Evolutionary conservation across 1,140 invertebrate species (phyloP).

Genomic region (Eriosoma lanigerum): DNA sequence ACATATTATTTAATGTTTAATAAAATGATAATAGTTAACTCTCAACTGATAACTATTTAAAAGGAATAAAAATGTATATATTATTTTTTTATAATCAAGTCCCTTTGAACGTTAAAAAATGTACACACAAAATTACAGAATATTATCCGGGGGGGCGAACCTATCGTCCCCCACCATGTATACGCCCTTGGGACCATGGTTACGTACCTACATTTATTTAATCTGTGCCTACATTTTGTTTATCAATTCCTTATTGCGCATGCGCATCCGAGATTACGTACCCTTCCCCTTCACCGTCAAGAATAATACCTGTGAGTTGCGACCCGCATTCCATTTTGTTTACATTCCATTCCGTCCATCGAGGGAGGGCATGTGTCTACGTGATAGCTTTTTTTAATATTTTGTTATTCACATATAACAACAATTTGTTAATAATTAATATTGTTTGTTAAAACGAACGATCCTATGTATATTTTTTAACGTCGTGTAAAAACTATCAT

Average conservation of each 20-base stretch:
- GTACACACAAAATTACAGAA: too few relatives aligned
- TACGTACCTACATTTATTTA: too few relatives aligned
- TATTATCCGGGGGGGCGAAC: too few relatives aligned
- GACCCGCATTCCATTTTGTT: conserved; percentile 31
- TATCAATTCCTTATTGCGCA: neutral
- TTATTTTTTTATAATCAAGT: too few relatives aligned
- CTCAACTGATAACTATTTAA: too few relatives aligned
- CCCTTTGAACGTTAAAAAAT: too few relatives aligned
- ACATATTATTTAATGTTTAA: too few relatives aligned
- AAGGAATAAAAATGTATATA: too few relatives aligned
- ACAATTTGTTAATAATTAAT: neutral
- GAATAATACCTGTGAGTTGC: neutral
- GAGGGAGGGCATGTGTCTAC: neutral
- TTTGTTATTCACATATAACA: neutral
- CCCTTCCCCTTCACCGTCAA: neutral
- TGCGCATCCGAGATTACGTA: conserved; percentile 4
- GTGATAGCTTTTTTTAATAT: conserved; percentile 3
- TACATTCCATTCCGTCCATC: conserved; percentile 23
- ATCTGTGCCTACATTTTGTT: too few relatives aligned
- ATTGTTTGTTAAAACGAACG: neutral
- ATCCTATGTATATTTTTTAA: neutral
- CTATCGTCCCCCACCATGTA: too few relatives aligned
- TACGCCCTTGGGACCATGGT: too few relatives aligned
- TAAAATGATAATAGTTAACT: too few relatives aligned
- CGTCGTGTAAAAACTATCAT: neutral